phyloP scores from a whole-genome alignment of 2,113 vertebrate species.

The Chamaea fasciata region DNA sequence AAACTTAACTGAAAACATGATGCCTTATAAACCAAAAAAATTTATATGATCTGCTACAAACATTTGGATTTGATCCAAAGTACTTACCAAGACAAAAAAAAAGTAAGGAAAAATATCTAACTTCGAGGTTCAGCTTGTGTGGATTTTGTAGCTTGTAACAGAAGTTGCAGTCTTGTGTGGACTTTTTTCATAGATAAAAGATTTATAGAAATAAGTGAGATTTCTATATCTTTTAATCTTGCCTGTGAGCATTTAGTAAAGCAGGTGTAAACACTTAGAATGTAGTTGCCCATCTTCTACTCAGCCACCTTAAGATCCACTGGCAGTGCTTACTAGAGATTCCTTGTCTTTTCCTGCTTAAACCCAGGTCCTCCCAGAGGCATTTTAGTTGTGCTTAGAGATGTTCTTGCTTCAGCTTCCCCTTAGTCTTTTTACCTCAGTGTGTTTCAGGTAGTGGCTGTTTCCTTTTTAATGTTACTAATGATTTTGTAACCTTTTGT shows the following conservation, averaged over 20 bases:
- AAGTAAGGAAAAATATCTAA: neutral
- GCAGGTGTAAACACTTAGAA: neutral
- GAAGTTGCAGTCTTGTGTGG: neutral
- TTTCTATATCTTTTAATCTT: neutral
- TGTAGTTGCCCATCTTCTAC: neutral
- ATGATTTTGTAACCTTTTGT: neutral
- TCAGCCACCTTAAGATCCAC: rapidly evolving
- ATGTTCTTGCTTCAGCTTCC: neutral
- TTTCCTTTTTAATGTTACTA: neutral
- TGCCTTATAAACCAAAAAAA: rapidly evolving
- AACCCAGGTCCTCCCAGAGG: neutral
- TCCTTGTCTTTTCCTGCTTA: neutral
- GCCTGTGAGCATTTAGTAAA: neutral
- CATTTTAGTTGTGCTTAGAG: neutral
- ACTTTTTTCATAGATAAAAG: neutral
- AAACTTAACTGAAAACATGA: neutral
- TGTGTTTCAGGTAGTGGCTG: neutral
- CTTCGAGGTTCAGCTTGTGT: neutral
- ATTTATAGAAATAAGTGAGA: neutral
- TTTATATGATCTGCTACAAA: neutral
- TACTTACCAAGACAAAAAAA: neutral
- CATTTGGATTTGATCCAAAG: neutral
- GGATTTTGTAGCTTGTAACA: no score
- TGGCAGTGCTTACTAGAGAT: neutral
- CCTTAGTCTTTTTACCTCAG: neutral